Evolutionary conservation across 2,888 invertebrate genomes (phyloP).

Genomic region (Sarcophaga carnaria): DNA sequence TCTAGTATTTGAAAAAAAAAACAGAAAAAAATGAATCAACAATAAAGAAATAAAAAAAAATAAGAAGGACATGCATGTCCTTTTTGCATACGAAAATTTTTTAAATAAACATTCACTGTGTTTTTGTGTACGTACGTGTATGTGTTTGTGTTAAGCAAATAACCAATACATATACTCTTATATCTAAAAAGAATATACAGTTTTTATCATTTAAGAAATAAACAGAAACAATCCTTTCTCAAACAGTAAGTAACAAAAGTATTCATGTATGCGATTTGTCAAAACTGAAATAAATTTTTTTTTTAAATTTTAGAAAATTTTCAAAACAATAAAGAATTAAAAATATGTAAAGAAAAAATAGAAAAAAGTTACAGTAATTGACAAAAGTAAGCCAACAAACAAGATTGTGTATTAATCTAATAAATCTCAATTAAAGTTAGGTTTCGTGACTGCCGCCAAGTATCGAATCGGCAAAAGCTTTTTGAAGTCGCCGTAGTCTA

Average conservation of each 20-base stretch:
- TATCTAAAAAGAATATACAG: not conserved
- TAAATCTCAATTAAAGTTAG: no score
- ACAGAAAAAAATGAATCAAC: slow-evolving; percentile 4
- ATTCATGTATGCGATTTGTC: not conserved
- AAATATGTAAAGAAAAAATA: no score
- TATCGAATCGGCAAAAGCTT: no score
- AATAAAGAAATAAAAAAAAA: slow-evolving; percentile 49
- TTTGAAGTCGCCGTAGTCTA: no score
- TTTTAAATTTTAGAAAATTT: no score
- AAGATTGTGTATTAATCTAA: no score
- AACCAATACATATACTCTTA: not conserved
- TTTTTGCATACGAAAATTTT: slow-evolving; percentile 67
- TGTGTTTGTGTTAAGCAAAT: slow-evolving; percentile 45
- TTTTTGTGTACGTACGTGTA: not conserved
- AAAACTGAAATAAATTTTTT: no score
- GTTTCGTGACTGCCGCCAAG: no score
- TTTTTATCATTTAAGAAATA: slow-evolving; percentile 3
- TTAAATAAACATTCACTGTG: slow-evolving; percentile 41
- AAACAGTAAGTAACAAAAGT: slow-evolving; percentile 19
- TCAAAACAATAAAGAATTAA: no score
- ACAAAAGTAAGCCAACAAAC: no score
- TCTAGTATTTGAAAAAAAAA: not conserved
- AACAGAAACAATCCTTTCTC: not conserved
- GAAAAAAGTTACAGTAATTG: no score
- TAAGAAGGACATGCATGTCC: slow-evolving; percentile 54